Evolutionary conservation across 2,113 vertebrate genomes (phyloP).

Genomic region (Xiphophorus hellerii): DNA sequence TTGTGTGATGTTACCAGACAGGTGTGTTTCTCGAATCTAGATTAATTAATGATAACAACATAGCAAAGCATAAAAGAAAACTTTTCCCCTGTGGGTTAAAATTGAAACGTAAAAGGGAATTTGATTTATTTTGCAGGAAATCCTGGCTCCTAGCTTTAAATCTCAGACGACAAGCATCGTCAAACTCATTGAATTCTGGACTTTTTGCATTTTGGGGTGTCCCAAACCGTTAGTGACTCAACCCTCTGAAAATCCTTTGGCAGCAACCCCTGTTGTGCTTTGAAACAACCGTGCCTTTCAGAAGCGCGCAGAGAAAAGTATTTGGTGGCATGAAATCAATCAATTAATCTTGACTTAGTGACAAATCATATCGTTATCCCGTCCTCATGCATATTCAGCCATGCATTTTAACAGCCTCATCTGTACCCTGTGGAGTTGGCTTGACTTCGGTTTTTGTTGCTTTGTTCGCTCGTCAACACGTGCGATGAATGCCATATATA

Average conservation of each 20-base stretch:
- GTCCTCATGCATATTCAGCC: constrained; percentile 1
- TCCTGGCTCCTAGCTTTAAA: background rate
- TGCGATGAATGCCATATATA: constrained; percentile 15
- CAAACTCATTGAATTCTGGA: too few relatives aligned
- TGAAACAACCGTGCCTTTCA: too few relatives aligned
- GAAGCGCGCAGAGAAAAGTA: background rate
- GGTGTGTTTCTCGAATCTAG: too few relatives aligned
- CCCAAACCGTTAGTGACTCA: background rate
- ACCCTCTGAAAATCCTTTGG: background rate
- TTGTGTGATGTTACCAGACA: too few relatives aligned
- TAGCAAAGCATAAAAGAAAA: background rate
- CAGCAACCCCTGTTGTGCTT: background rate
- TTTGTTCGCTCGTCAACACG: constrained; percentile 51
- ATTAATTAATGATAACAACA: too few relatives aligned
- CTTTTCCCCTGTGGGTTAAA: background rate
- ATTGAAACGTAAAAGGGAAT: background rate
- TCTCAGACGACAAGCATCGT: background rate
- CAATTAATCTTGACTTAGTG: background rate
- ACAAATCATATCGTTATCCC: background rate
- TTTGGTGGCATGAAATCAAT: background rate
- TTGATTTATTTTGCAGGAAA: background rate
- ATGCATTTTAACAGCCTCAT: constrained; percentile 3
- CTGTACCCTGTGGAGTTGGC: constrained; percentile 10
- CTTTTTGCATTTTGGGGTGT: too few relatives aligned
- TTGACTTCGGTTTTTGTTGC: constrained; percentile 15